Base-by-base conservation (phyloP, 2,113 vertebrate species). In the Dipodomys stephensi region DNA sequence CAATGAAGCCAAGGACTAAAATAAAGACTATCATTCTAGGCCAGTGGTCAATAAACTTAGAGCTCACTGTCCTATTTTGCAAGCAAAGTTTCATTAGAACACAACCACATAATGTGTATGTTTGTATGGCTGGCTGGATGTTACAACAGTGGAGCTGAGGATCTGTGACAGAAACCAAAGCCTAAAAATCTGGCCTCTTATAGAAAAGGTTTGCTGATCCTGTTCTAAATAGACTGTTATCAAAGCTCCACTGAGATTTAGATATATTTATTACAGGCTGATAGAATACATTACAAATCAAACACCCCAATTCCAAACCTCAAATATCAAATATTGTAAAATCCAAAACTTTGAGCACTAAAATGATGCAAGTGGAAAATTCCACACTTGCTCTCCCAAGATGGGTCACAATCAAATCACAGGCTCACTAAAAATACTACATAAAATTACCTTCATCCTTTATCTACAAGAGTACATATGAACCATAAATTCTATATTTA, bases 31-130 rank as follows among this genome's bases (percentile, higher is more conserved):
- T 53, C 27, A 44, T 88, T 92, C 72, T 72, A 83, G 71, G 20
- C 39, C 32, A 91, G 16, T 62, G 46, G n/a, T 89, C 28, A 44
- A 62, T 46, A 93, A 95, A 86, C 35, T 79, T 28, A 49, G 1
- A 71, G n/a, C 76, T 60, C 19, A 77, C 35, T 69, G 44, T n/a
- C 20, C 20, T 35, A 25, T 85, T 90, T 72, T 72, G 23, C 68
- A 95, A 87, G 82, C 30, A 83, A 84, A 92, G 46, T 69, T 94
- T 83, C 80, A 89, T 49, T 64, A 77, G 71, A 74, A 44, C 84
- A 92, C 18, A 87, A 89, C 4, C 46, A n/a, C 44, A 30, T 85
- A 86, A 49, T n/a, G 13, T 88, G 67, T 30, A 35, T 20, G 82
- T 81, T 82, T 92, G 15, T 68, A 83, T 1, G 4, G 68, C 67